Conservation (phyloP, 2,113 vertebrate species). For the Chitala chitala region DNA sequence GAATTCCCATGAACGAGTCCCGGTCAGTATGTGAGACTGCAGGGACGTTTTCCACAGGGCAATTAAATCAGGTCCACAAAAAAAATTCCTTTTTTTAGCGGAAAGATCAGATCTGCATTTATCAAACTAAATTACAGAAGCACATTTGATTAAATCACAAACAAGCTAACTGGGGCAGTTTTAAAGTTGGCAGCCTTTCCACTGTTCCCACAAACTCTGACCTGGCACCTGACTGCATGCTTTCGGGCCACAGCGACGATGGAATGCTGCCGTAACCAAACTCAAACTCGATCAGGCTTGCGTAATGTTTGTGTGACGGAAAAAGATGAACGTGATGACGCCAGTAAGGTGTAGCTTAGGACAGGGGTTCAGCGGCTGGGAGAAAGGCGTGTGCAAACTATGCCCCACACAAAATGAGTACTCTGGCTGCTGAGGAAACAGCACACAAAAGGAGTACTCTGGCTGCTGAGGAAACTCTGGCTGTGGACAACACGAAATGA, state of each 20-base stretch:
- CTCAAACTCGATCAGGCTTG: constrained; percentile 17
- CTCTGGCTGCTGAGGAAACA: no score
- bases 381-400: no score
- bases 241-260: not conserved
- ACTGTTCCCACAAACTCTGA: not conserved
- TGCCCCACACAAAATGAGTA: no score
- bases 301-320: not conserved
- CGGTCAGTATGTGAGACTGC: not conserved
- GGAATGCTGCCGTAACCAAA: not conserved
- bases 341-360: not conserved
- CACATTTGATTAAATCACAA: not conserved
- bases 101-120: not conserved
- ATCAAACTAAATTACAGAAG: not conserved
- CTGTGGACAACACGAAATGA: no score
- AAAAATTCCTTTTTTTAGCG: not conserved
- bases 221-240: not conserved
- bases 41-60: not conserved
- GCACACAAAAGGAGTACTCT: no score
- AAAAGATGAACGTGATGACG: not conserved
- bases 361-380: not conserved
- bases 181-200: not conserved
- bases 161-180: not conserved
- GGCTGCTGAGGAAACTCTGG: no score
- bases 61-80: not conserved
- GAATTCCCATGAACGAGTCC: not conserved